Base-by-base conservation (phyloP, 2,113 vertebrate genomes). In the Pantherophis guttatus region DNA sequence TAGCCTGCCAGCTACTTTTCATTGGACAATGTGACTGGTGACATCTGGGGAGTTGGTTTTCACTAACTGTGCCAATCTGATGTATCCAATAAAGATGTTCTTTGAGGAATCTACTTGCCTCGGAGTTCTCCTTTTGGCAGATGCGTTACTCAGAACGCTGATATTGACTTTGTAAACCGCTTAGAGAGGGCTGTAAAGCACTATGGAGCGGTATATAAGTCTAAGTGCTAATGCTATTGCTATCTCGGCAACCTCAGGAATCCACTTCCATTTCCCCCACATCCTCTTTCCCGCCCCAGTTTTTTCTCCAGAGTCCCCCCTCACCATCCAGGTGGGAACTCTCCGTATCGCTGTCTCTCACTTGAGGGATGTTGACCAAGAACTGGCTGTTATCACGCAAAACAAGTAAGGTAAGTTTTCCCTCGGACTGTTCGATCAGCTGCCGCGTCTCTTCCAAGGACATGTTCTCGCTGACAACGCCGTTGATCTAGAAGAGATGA, bases 381-480 rank as follows among this genome's bases (percentile, higher is more conserved):
- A 99, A 99, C 96, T 98, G 99, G 9, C 97, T 96, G 50, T 97
- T 95, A 81, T 99, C 99, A 59, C 99, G 97, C 87, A 99, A 98
- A 89, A 99, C 97, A 0, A 97, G 97, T 97, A 99, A 97, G 5
- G 98, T 99, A 94, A 99, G 97, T 90, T 97, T 98, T 19, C 99
- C 99, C 24, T 98, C 97, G 0, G 98, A 98, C 95, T 92, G 98
- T 97, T 99, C 99, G 0, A 99, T 99, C 93, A 99, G 97, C 86
- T 97, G 97, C 93, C 99, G 98, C 0, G 99, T 99, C 94, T 99
- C 99, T 54, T 98, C 97, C 97, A 99, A 98, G 0, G 99, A 99
- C 89, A 99, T 98, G 89, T 99, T 98, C 96, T 98, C 97, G 0
- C 99, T 99, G 48, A 98, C 97, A 96, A 99, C 98, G 0, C 99